Percentiles rank a stretch among this genome's conserved stretches.
These are phyloP conservation scores for Yasuhikotakia modesta DNA, from an alignment of 2,797 vertebrate species.

Conservation along the genomic window DNA sequence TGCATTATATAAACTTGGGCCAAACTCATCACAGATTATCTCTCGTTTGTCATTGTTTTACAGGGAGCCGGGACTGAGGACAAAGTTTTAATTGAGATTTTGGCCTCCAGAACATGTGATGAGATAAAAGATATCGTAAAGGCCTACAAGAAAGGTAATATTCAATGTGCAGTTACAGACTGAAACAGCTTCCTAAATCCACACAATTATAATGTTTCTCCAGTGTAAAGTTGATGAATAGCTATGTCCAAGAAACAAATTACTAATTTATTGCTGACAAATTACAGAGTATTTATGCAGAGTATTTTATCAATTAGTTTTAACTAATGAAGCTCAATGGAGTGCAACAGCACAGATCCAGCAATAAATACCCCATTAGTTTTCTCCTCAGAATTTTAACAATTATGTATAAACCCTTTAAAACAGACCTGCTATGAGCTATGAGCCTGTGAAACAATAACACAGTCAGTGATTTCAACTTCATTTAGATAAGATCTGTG, in stretches of 20 bases:
- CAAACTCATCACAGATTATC: neutral
- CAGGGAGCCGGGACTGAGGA: slow-evolving; percentile 94
- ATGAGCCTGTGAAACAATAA: neutral
- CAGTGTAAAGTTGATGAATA: neutral
- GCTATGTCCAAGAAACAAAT: neutral
- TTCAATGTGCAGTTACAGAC: slow-evolving; percentile 4
- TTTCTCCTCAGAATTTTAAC: neutral
- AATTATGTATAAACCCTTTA: neutral
- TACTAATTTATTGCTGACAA: too few species aligned
- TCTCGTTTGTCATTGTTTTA: slow-evolving; percentile 4
- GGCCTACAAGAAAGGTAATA: slow-evolving; percentile 89
- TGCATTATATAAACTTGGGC: neutral
- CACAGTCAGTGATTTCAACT: neutral
- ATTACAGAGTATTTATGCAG: neutral
- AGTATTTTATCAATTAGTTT: neutral
- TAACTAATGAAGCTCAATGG: neutral
- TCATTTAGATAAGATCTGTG: too few species aligned
- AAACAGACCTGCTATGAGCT: too few species aligned
- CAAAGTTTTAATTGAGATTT: slow-evolving; percentile 89
- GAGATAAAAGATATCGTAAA: slow-evolving; percentile 83
- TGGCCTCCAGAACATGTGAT: slow-evolving; percentile 86
- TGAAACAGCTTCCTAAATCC: neutral
- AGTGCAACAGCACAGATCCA: neutral
- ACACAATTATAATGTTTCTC: neutral
- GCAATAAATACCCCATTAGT: neutral